These are phyloP conservation scores for Eurypyga helias DNA, from an alignment of 2,113 vertebrate genomes.

Conservation along the genomic window DNA sequence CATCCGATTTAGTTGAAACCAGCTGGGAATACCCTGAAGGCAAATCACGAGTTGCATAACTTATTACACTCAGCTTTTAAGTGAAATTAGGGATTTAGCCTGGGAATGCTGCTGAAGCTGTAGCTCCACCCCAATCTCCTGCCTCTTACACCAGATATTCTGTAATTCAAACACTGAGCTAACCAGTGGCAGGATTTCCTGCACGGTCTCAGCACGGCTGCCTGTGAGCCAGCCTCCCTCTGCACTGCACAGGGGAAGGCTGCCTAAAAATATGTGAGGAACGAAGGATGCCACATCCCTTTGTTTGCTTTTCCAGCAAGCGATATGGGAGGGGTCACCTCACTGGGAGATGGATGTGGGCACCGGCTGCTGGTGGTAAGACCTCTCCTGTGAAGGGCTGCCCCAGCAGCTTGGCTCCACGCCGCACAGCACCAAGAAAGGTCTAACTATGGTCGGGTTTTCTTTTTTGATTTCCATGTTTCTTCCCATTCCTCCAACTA, in stretches of 20 bases:
- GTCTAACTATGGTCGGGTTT: not conserved
- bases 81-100: not conserved
- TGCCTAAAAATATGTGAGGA: not conserved
- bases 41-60: not conserved
- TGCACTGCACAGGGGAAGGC: not conserved
- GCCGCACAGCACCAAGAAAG: not conserved
- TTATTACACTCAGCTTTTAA: not conserved
- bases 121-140: not conserved
- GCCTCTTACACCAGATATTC: not conserved
- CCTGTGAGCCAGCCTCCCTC: not conserved
- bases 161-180: not conserved
- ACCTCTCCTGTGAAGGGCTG: not conserved
- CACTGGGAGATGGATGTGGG: not conserved
- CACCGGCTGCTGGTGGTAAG: not conserved
- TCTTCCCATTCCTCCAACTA: not conserved
- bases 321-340: not conserved
- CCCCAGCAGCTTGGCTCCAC: not conserved
- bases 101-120: not conserved
- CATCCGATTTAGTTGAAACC: not conserved
- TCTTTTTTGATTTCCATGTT: not conserved
- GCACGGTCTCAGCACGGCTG: rapidly evolving
- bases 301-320: not conserved
- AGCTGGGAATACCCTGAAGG: not conserved
- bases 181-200: not conserved
- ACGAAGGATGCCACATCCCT: not conserved